Percentiles rank a stretch among this genome's conserved stretches.
Conservation (phyloP, 2,113 vertebrate species). For the Lanius ludovicianus region DNA sequence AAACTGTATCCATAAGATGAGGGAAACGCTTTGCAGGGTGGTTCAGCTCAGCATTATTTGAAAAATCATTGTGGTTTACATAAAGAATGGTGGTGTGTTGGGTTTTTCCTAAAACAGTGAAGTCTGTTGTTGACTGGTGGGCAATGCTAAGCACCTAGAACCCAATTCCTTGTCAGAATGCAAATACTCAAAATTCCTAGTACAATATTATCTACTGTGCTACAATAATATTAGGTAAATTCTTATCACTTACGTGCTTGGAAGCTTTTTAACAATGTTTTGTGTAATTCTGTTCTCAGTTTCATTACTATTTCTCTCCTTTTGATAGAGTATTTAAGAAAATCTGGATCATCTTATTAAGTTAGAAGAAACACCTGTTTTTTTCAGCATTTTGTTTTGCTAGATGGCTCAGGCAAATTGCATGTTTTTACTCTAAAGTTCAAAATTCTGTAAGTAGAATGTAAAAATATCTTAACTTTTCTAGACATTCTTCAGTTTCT, state of each 20-base stretch:
- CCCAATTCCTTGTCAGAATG: background rate
- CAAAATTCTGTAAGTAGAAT: background rate
- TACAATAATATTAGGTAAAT: background rate
- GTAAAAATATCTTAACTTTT: constrained; percentile 21
- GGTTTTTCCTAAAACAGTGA: background rate
- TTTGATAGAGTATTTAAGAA: background rate
- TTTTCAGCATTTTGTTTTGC: background rate
- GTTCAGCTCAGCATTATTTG: background rate
- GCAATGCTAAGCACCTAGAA: background rate
- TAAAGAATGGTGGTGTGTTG: background rate
- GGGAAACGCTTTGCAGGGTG: background rate
- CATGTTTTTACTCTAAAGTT: background rate
- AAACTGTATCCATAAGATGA: background rate
- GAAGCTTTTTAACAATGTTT: background rate
- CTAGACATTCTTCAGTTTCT: constrained; percentile 18
- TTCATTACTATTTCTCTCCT: background rate
- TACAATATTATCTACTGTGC: background rate
- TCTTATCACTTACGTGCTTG: background rate
- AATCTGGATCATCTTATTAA: background rate
- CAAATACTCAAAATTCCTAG: background rate
- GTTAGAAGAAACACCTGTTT: background rate
- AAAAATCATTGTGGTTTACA: background rate
- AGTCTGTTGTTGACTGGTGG: background rate
- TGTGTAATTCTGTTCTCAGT: background rate
- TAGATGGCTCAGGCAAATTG: background rate